Evolutionary conservation across 2,888 invertebrate species (phyloP).

Genomic region (Heliconius aoede): DNA sequence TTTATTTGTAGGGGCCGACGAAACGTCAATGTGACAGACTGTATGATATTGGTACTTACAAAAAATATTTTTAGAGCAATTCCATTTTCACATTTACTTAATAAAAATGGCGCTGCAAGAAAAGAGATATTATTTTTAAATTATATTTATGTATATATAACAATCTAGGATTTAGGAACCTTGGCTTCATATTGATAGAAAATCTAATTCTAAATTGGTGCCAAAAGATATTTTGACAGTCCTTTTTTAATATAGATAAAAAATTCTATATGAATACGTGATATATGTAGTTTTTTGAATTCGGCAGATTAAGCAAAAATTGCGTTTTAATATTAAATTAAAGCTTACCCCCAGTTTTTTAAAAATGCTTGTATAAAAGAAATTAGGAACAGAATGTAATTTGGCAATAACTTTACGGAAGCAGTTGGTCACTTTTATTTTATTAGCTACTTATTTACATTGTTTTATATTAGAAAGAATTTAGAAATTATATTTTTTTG

Average conservation of each 20-base stretch:
- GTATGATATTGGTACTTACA: constrained; percentile 19
- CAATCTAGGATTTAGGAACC: constrained; percentile 17
- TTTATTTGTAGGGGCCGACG: no score
- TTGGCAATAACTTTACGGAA: constrained; percentile 44
- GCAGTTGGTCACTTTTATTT: constrained; percentile 25
- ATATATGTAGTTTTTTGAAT: not conserved
- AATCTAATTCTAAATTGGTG: constrained; percentile 25
- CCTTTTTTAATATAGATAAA: constrained; percentile 13
- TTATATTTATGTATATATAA: constrained; percentile 8
- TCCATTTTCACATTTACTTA: not conserved
- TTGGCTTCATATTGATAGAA: constrained; percentile 1
- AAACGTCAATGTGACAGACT: constrained; percentile 38
- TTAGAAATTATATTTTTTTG: no score
- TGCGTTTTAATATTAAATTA: not conserved
- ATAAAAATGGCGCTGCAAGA: constrained; percentile 2
- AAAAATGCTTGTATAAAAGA: constrained; percentile 21
- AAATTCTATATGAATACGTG: constrained; percentile 25
- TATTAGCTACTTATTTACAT: constrained; percentile 18
- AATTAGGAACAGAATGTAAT: constrained; percentile 41
- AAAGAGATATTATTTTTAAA: not conserved
- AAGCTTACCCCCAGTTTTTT: constrained; percentile 14
- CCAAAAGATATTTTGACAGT: constrained; percentile 20
- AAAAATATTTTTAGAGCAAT: constrained; percentile 16
- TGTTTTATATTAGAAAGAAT: no score
- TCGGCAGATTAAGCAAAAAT: constrained; percentile 3